These are phyloP conservation scores for Cinara cedri DNA, from an alignment of 2,888 invertebrate species.

Conservation along the genomic window DNA sequence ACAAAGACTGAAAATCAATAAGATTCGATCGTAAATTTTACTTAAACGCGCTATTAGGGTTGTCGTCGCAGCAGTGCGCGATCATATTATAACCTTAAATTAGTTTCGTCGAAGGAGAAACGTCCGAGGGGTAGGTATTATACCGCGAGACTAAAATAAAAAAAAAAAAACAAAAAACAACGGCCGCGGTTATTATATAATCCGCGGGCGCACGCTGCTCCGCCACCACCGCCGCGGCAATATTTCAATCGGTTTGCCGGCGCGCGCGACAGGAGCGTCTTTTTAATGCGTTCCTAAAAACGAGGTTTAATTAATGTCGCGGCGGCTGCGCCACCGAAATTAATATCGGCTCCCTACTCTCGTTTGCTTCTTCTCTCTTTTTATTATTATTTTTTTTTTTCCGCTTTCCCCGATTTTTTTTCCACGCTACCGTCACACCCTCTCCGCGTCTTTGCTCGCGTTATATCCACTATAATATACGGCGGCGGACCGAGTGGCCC, in stretches of 20 bases:
- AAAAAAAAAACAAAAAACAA: conserved; percentile 15
- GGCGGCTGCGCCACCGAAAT: conserved; percentile 54
- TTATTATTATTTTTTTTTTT: background rate
- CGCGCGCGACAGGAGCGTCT: conserved; percentile 55
- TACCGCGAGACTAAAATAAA: background rate
- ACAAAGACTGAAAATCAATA: conserved; percentile 34
- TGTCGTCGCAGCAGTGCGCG: conserved; percentile 33
- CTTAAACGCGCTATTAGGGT: conserved; percentile 47
- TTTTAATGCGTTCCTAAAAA: conserved; percentile 57
- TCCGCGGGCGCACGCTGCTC: conserved; percentile 42
- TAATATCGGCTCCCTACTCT: conserved; percentile 46
- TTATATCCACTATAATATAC: conserved; percentile 27
- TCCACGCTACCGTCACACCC: conserved; percentile 16
- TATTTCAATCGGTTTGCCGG: conserved; percentile 53
- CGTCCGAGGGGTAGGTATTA: background rate
- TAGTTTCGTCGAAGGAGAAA: conserved; percentile 20
- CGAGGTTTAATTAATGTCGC: conserved; percentile 57
- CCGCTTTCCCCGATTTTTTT: conserved; percentile 24
- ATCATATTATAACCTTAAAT: conserved; percentile 49
- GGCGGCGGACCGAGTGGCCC: conserved; percentile 35
- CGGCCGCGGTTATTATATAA: conserved; percentile 49
- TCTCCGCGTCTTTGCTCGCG: conserved; percentile 9
- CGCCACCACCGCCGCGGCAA: conserved; percentile 39
- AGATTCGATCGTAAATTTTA: conserved; percentile 53
- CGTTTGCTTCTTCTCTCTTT: background rate